A percentile compares a stretch with the other conserved stretches of the same genome.
These are phyloP conservation scores for Hylia prasina DNA, from an alignment of 2,113 vertebrate genomes.

Conservation along the genomic window DNA sequence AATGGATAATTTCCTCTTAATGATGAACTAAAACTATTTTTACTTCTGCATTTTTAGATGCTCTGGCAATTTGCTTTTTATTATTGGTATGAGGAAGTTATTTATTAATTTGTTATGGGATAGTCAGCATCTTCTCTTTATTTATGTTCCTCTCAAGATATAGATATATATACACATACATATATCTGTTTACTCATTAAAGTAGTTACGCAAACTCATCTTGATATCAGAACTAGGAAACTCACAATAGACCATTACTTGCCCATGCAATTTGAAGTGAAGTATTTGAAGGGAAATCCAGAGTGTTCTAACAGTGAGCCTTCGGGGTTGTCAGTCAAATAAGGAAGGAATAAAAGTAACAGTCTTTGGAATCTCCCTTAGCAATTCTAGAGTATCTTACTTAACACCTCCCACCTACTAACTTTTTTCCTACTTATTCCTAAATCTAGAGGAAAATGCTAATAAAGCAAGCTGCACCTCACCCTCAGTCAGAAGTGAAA, in stretches of 20 bases:
- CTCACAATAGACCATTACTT: background rate
- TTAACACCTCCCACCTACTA: background rate
- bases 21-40: constrained; percentile 41
- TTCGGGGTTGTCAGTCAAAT: background rate
- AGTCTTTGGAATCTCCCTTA: background rate
- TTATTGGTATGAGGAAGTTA: background rate
- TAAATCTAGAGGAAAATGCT: background rate
- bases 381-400: background rate
- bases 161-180: background rate
- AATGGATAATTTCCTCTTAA: constrained; percentile 37
- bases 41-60: constrained; percentile 5
- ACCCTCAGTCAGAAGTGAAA: background rate
- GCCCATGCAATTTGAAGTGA: background rate
- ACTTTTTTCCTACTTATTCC: background rate
- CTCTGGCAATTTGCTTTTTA: background rate
- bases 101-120: background rate
- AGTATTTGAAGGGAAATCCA: background rate
- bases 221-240: background rate
- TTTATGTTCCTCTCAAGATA: background rate
- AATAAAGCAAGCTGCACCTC: background rate
- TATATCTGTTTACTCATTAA: background rate
- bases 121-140: background rate
- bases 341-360: background rate
- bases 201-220: background rate
- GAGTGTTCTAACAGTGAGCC: background rate